Evolutionary conservation across 2,113 vertebrate species (phyloP).

Genomic region (Myotis davidii): DNA sequence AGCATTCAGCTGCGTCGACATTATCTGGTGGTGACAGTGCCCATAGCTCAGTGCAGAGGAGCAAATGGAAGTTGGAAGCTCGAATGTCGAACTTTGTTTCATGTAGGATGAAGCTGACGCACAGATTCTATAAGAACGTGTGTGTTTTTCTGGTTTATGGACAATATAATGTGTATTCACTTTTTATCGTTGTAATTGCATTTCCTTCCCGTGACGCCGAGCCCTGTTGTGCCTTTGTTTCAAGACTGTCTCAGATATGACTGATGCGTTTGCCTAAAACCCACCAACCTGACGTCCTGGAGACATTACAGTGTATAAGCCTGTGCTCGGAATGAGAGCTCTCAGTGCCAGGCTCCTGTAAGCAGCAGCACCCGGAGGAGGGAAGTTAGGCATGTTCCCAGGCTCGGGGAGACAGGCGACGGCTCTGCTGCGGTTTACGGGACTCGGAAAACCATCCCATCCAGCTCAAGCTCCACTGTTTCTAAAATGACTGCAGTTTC

Average conservation of each 20-base stretch:
- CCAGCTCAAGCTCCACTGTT: slow-evolving; percentile 19
- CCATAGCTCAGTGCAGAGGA: slow-evolving; percentile 35
- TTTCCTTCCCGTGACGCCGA: slow-evolving; percentile 58
- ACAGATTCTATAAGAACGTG: slow-evolving; percentile 32
- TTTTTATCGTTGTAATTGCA: slow-evolving; percentile 72
- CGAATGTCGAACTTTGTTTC: slow-evolving; percentile 23
- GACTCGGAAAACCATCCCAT: slow-evolving; percentile 36
- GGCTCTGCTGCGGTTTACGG: background rate
- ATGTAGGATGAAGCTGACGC: slow-evolving; percentile 31
- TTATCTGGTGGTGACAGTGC: slow-evolving; percentile 53
- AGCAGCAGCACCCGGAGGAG: slow-evolving; percentile 66
- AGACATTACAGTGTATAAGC: slow-evolving; percentile 70
- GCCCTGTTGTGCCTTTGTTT: slow-evolving; percentile 50
- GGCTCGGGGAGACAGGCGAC: slow-evolving; percentile 48
- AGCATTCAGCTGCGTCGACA: slow-evolving; percentile 49
- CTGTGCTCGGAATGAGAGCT: slow-evolving; percentile 69
- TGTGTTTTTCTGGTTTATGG: slow-evolving; percentile 66
- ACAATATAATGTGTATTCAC: slow-evolving; percentile 68
- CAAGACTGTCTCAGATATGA: slow-evolving; percentile 71
- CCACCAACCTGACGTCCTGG: slow-evolving; percentile 71
- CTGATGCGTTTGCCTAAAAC: slow-evolving; percentile 66
- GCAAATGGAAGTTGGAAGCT: slow-evolving; percentile 2
- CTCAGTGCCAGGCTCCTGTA: slow-evolving; percentile 49
- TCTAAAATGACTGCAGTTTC: slow-evolving; percentile 33
- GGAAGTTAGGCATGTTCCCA: slow-evolving; percentile 57